Evolutionary conservation across 2,797 vertebrate genomes (phyloP), one percentile per base, ranked within the genome.

Genomic region (Pseudochirops corinnae): DNA sequence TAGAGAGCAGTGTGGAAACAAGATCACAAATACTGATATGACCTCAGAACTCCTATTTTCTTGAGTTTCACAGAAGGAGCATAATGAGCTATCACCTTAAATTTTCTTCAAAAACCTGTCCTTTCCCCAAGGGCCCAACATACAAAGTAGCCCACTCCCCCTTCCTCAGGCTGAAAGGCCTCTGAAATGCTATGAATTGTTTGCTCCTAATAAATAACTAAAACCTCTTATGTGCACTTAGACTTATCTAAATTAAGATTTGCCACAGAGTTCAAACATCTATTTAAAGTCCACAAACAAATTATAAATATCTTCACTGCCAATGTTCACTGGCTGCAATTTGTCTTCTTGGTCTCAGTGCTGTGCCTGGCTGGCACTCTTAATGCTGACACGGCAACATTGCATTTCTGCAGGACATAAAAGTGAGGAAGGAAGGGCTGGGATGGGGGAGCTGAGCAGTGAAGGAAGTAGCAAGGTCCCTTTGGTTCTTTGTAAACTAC

Each of bases 231-330:
- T 56, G 57, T 46, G 50, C 46, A 90, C 93, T 96, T 95, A 92
- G 95, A 94, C 92, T 96, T 95, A 90, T 93, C 95, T 91, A 93
- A 96, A 67, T 91, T 91, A 96, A 95, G 91, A 93, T 93, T 95
- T 94, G 60, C 82, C 60, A 91, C 39, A 0, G 11, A 96, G 94
- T 95, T 96, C 60, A 62, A 95, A 94, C 60, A 95, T 95, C 94
- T 95, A 92, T 90, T 96, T 95, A 91, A 96, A 94, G 74, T 95
- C 97, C 67, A 90, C 94, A 96, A 96, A 56, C 28, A 92, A 58
- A 91, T 90, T 92, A 97, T 97, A 95, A 95, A 95, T 94, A 96
- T 94, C 94, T 90, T 93, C 95, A 93, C 94, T 96, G 94, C 91
- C 94, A 92, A 90, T 92, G 91, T 93, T 87, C 39, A 50, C 39